These are phyloP conservation scores for Calameuta idolon DNA, from an alignment of 2,888 invertebrate genomes.

Conservation along the genomic window DNA sequence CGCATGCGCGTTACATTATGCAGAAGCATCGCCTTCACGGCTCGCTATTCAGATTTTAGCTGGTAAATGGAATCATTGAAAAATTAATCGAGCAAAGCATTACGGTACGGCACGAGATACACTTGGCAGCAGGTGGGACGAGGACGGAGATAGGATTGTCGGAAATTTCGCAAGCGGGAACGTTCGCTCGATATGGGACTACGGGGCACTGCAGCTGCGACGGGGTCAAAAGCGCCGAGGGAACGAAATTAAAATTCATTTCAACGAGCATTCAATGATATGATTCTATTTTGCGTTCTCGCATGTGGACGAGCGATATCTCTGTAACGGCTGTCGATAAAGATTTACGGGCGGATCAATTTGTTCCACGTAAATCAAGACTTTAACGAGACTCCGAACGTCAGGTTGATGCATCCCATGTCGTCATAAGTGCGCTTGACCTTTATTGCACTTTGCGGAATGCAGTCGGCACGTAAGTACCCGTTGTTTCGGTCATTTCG, in stretches of 20 bases:
- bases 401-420: not conserved
- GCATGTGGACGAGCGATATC: not conserved
- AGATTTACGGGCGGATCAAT: conserved; percentile 35
- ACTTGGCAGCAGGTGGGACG: not conserved
- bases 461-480: conserved; percentile 10
- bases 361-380: conserved; percentile 46
- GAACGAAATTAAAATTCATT: conserved; percentile 2
- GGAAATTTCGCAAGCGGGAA: conserved; percentile 33
- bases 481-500: conserved; percentile 19
- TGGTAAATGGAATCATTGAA: not conserved
- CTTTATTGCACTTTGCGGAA: conserved; percentile 22
- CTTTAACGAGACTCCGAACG: conserved; percentile 55
- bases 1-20: not conserved
- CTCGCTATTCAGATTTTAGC: not conserved
- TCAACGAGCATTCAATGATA: not conserved
- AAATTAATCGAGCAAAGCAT: not conserved
- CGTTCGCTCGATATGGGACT: not conserved
- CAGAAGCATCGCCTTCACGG: not conserved
- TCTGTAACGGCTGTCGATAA: not conserved
- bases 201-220: not conserved
- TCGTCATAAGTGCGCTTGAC: not conserved
- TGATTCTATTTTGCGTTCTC: not conserved
- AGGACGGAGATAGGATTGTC: not conserved
- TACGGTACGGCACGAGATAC: not conserved
- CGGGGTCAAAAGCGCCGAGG: conserved; percentile 10